Evolutionary conservation across 1,140 invertebrate genomes (phyloP), one percentile per base, ranked within the genome.

Genomic region (Ostrea denselamellosa): DNA sequence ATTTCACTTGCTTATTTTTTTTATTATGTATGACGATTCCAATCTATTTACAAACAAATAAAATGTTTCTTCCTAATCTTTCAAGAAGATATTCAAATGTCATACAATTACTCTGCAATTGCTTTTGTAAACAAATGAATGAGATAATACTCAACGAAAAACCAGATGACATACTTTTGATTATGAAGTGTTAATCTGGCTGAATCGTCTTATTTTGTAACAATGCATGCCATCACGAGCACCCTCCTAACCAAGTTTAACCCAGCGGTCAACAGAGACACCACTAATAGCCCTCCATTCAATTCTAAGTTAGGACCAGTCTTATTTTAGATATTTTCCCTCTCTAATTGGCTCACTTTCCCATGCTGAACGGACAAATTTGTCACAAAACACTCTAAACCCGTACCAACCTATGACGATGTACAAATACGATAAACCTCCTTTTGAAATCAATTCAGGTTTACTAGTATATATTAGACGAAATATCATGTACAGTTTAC

Each of bases 111-210:
- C 25, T 22, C 68, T 22, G 25, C 68, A 77, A 77, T 77, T 77
- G 68, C 68, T 28, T 77, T 77, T 77, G 68, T 77, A 77, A 77
- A 77, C 68, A 77, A 77, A 77, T 77, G 68, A 77, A 77, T 44
- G 28, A 77, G 68, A 77, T 77, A 77, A 77, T 77, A 14, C 68
- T 8, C 22, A 77, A 28, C 22, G 3, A 28, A 25, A 34, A 77
- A 77, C 68, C 25, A 77, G 28, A 77, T 77, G 68, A 77, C 68
- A 77, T 77, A 77, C 68, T 28, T 28, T 77, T 77, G 68, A 77
- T 77, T 77, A 77, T 77, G 68, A 77, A 77, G 68, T 77, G 68
- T 77, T 77, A 77, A 77, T 77, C 68, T 77, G 68, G 2, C 68
- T 77, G 68, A 77, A 77, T 77, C 68, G 68, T 77, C 68, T 77